These are phyloP conservation scores for Champsocephalus esox DNA, from an alignment of 2,797 vertebrate genomes.

Conservation along the genomic window DNA sequence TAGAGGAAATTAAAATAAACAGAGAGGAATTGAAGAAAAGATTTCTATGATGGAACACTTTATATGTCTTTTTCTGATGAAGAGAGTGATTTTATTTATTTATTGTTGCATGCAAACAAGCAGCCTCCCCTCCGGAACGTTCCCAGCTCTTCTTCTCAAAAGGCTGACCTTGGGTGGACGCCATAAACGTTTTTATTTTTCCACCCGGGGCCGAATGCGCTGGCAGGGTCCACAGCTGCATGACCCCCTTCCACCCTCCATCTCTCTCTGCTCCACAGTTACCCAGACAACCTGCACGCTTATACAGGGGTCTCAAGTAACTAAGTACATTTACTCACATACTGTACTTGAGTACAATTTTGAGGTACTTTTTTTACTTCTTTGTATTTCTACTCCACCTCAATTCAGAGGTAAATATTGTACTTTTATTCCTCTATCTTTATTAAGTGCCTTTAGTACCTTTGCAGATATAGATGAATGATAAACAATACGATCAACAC, in stretches of 20 bases:
- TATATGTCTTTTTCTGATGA: slow-evolving; percentile 72
- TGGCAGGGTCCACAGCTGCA: slow-evolving; percentile 77
- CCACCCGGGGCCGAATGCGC: slow-evolving; percentile 77
- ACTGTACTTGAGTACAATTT: too few relatives aligned
- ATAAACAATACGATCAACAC: too few relatives aligned
- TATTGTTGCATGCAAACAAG: slow-evolving; percentile 82
- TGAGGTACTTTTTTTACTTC: too few relatives aligned
- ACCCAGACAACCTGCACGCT: slow-evolving; percentile 56
- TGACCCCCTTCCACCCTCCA: slow-evolving; percentile 39
- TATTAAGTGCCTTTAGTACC: too few relatives aligned
- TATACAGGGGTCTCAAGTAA: too few relatives aligned
- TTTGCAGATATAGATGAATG: too few relatives aligned
- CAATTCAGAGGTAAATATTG: too few relatives aligned
- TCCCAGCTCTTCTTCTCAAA: slow-evolving; percentile 81
- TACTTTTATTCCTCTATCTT: too few relatives aligned
- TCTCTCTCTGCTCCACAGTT: slow-evolving; percentile 39
- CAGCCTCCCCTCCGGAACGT: slow-evolving; percentile 77
- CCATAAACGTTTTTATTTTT: slow-evolving; percentile 82
- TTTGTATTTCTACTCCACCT: too few relatives aligned
- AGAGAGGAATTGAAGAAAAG: slow-evolving; percentile 39
- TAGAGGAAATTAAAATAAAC: slow-evolving; percentile 52
- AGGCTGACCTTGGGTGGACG: slow-evolving; percentile 83
- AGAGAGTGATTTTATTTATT: slow-evolving; percentile 51
- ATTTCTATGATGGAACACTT: slow-evolving; percentile 67
- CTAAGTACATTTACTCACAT: too few relatives aligned